Conservation (phyloP, 2,888 invertebrate genomes). For the Melolontha melolontha region DNA sequence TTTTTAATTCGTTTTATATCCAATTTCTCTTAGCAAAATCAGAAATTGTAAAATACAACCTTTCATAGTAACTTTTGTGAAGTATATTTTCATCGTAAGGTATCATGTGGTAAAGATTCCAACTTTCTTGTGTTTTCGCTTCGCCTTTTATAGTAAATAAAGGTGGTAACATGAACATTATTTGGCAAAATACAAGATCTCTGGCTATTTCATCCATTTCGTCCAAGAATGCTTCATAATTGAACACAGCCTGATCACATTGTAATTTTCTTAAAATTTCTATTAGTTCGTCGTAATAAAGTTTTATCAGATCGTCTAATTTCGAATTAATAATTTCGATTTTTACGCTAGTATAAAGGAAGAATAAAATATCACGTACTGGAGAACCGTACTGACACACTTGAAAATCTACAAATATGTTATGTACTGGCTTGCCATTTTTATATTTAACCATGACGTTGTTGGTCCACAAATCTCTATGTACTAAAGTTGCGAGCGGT, state of each 20-base stretch:
- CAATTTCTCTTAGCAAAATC: conserved; percentile 31
- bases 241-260: conserved; percentile 57
- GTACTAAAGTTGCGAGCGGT: conserved; percentile 68
- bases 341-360: conserved; percentile 67
- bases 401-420: conserved; percentile 72
- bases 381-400: conserved; percentile 67
- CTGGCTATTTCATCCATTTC: conserved; percentile 61
- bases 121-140: conserved; percentile 60
- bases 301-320: conserved; percentile 64
- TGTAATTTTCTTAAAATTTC: conserved; percentile 56
- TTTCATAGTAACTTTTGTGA: conserved; percentile 23
- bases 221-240: conserved; percentile 59
- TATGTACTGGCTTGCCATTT: conserved; percentile 46
- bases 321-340: conserved; percentile 60
- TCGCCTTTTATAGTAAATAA: conserved; percentile 59
- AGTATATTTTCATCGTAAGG: conserved; percentile 4
- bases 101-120: conserved; percentile 49
- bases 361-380: conserved; percentile 68
- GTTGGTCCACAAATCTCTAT: conserved; percentile 72
- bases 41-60: background rate
- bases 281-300: conserved; percentile 62
- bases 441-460: conserved; percentile 68
- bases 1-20: conserved; percentile 4
- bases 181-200: conserved; percentile 62
- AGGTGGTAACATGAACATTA: conserved; percentile 64